These are phyloP conservation scores for Rhynchonema sp. DNA, from an alignment of 2,888 invertebrate genomes.

Conservation along the genomic window DNA sequence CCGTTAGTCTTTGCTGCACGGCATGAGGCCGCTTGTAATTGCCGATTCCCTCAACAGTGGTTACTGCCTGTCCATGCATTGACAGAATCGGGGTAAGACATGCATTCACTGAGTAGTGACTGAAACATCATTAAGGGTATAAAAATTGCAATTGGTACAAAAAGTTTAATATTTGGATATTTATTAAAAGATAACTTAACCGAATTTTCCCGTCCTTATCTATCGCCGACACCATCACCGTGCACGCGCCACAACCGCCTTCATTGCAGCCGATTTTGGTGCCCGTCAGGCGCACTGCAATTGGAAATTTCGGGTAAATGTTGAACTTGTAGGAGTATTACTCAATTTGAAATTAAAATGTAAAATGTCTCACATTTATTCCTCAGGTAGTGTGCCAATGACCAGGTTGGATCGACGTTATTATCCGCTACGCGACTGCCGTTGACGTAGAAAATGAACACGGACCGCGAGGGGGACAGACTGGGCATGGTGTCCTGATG, in stretches of 20 bases:
- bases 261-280: slow-evolving; percentile 34
- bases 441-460: slow-evolving; percentile 40
- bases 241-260: slow-evolving; percentile 35
- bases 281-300: slow-evolving; percentile 14
- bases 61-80: slow-evolving; percentile 67
- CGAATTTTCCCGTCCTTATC: background rate
- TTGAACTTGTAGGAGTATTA: background rate
- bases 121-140: slow-evolving; percentile 3
- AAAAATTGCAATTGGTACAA: background rate
- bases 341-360: background rate
- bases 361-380: slow-evolving; percentile 1
- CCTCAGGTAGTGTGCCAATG: background rate
- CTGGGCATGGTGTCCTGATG: too few species aligned
- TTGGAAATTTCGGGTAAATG: background rate
- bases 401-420: background rate
- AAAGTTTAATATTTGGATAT: too few species aligned
- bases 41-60: slow-evolving; percentile 74
- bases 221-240: slow-evolving; percentile 19
- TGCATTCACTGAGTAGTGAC: slow-evolving; percentile 47
- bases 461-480: too few species aligned
- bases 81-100: slow-evolving; percentile 68
- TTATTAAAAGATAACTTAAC: too few species aligned
- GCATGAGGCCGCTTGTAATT: slow-evolving; percentile 47
- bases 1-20: slow-evolving; percentile 41
- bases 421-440: slow-evolving; percentile 40